Base-by-base conservation (phyloP, 2,797 vertebrate species). In the Dipus sagitta region DNA sequence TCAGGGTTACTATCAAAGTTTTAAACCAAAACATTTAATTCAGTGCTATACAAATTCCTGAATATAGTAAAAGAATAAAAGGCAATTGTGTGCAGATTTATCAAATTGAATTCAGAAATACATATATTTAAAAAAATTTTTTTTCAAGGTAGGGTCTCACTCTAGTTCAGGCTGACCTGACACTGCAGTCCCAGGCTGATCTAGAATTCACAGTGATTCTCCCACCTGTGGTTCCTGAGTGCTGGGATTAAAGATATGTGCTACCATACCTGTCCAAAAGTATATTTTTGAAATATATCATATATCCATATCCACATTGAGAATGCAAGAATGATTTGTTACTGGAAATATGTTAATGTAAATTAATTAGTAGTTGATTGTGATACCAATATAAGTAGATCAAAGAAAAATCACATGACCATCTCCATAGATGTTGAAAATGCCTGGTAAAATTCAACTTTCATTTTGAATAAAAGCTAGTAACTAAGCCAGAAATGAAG, bases 81-180 rank as follows among this genome's bases (percentile, higher is more conserved):
- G 42, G 67, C 78, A 81, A 24, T 60, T 20, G 32, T 32, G 4
- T 79, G 14, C 13, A 84, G 42, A 72, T 67, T 71, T 78, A 42
- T 88, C 52, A 84, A 79, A 52, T 78, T 72, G 83, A 88, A 74
- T 74, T 20, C 13, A 84, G 34, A 92, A 38, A 52, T 52, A 26
- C 21, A 77, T 71, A 58, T 58, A 58, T 87, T 72, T 58, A 71
- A 72, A 83, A 14, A 38, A 3, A 3, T 38, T 54, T 54, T 54
- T 54, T 17, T 58, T 58, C 54, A 58, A 58, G 54, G 54, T 58
- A 14, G 54, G 54, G 13, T 58, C 17, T 58, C 13, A 14, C 54
- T 17, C 14, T 17, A 58, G 54, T 15, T 12, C 17, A 58, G 54
- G 13, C 54, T 58, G 13, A 58, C 13, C 54, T 58, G 54, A 58